phyloP scores from a whole-genome alignment of 64 coral and sea anemone species.

The Dendronephthya gigantea region DNA sequence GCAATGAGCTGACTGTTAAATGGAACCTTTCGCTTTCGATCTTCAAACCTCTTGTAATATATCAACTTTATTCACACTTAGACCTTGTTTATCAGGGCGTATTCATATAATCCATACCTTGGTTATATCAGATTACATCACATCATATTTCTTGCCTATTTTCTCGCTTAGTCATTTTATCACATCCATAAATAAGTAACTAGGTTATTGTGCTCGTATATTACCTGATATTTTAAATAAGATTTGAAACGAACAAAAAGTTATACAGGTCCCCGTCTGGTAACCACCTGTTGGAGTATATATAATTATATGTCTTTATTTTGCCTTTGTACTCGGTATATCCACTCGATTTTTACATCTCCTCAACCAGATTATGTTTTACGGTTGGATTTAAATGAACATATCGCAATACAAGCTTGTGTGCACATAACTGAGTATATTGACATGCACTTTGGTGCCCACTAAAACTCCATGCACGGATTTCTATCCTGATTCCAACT shows the following conservation, averaged over 20 bases:
- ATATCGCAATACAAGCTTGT: too few relatives aligned
- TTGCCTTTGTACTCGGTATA: neutral
- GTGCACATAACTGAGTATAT: too few relatives aligned
- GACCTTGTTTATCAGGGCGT: neutral
- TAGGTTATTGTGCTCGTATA: neutral
- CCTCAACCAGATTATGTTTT: too few relatives aligned
- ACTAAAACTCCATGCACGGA: too few relatives aligned
- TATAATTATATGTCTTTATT: neutral
- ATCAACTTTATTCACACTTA: neutral
- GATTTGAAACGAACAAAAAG: neutral
- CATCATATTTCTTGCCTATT: neutral
- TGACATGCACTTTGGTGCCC: too few relatives aligned
- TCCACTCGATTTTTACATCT: too few relatives aligned
- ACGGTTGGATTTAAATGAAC: too few relatives aligned
- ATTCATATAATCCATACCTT: neutral
- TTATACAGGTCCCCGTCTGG: neutral
- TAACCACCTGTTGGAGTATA: neutral
- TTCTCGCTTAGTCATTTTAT: neutral
- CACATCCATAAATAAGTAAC: slow-evolving; percentile 1
- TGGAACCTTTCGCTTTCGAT: neutral
- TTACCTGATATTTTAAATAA: neutral
- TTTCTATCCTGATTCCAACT: too few relatives aligned
- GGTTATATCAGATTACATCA: neutral
- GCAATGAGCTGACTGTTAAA: neutral
- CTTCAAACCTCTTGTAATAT: neutral